Conservation (phyloP, 2,113 vertebrate species). For the Eurystomus gularis region DNA sequence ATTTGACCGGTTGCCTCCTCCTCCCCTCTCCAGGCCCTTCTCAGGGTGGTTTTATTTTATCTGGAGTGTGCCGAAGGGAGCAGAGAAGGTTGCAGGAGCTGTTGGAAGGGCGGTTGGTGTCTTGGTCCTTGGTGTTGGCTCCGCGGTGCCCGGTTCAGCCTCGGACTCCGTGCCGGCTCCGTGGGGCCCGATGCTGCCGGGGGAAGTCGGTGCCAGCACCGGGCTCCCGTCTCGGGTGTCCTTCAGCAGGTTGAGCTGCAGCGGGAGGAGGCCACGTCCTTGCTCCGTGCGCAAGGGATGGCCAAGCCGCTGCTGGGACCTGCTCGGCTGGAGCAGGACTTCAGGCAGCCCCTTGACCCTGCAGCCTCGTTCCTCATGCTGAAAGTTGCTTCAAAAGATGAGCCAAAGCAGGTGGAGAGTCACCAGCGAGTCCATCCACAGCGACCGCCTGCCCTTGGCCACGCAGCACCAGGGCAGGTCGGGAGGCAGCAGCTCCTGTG, state of each 20-base stretch:
- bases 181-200: not conserved
- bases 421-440: not conserved
- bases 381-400: rapidly evolving
- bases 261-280: rapidly evolving
- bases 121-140: no score
- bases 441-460: not conserved
- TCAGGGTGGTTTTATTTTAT: rapidly evolving
- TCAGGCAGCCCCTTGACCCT: not conserved
- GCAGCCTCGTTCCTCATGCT: rapidly evolving
- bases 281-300: not conserved
- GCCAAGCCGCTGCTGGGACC: not conserved
- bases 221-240: not conserved
- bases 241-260: not conserved
- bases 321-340: not conserved
- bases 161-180: not conserved
- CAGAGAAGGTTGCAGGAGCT: rapidly evolving
- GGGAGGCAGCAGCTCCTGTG: not conserved
- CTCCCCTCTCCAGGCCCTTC: not conserved
- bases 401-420: not conserved
- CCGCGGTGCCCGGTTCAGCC: not conserved
- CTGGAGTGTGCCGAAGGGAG: rapidly evolving
- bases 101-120: not conserved
- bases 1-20: conserved; percentile 10
- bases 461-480: not conserved
- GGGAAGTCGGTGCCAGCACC: not conserved